Conservation (phyloP, 2,797 vertebrate genomes). For the Perodicticus potto region DNA sequence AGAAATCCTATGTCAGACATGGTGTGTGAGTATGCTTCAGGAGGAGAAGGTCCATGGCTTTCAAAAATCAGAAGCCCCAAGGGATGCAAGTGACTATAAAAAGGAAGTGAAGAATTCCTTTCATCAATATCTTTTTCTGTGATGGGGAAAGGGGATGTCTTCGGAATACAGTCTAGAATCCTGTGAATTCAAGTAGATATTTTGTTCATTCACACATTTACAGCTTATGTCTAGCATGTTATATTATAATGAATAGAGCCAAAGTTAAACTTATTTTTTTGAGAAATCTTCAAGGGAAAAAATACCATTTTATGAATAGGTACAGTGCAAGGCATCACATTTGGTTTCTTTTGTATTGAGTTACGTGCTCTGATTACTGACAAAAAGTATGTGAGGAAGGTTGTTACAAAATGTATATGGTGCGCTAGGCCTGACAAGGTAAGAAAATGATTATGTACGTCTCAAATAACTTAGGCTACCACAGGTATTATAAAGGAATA, state of each 20-base stretch:
- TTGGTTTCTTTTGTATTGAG: constrained; percentile 23
- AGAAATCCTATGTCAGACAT: background rate
- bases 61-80: constrained; percentile 17
- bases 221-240: constrained; percentile 58
- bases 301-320: constrained; percentile 57
- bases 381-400: constrained; percentile 37
- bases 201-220: constrained; percentile 39
- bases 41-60: constrained; percentile 9
- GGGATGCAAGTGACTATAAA: background rate
- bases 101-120: background rate
- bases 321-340: background rate
- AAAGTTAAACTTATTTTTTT: constrained; percentile 62
- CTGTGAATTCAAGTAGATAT: constrained; percentile 39
- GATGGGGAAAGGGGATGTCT: background rate
- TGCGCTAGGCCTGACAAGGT: background rate
- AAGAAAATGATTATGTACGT: background rate
- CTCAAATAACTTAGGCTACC: background rate
- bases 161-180: background rate
- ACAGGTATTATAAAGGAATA: background rate
- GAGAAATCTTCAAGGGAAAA: constrained; percentile 41
- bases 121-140: background rate
- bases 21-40: background rate
- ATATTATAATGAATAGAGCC: constrained; percentile 54
- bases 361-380: background rate
- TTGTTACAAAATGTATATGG: constrained; percentile 22